These are phyloP conservation scores for Schizopygopsis malacanthus DNA, from an alignment of 2,797 vertebrate species.

Conservation along the genomic window DNA sequence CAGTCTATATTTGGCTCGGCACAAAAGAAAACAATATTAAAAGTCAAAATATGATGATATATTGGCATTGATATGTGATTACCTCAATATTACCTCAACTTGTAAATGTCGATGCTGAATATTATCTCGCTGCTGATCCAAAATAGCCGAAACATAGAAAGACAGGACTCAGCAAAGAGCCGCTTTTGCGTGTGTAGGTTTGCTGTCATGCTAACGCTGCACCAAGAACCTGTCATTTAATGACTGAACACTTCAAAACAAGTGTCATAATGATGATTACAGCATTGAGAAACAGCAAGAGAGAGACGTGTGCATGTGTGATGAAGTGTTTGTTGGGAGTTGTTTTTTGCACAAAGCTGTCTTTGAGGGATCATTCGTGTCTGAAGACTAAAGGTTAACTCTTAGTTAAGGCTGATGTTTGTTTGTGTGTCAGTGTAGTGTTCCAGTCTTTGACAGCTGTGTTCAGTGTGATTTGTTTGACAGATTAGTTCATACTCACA, in stretches of 20 bases:
- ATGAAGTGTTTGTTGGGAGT: background rate
- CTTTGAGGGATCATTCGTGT: background rate
- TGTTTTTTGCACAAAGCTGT: background rate
- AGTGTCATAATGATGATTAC: constrained; percentile 44
- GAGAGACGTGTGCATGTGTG: background rate
- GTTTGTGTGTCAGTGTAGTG: background rate
- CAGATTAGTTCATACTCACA: background rate
- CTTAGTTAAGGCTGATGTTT: background rate
- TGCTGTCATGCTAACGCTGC: background rate
- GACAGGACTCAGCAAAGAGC: background rate
- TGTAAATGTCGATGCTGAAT: constrained; percentile 23
- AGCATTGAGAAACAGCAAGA: constrained; percentile 31
- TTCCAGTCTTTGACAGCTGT: background rate
- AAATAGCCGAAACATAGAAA: constrained; percentile 10
- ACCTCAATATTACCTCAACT: constrained; percentile 28
- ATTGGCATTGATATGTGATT: constrained; percentile 32
- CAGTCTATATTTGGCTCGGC: background rate
- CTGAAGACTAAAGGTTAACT: background rate
- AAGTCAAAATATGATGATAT: constrained; percentile 3
- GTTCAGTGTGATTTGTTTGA: constrained; percentile 4
- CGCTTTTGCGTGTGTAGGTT: background rate
- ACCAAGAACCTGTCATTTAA: constrained; percentile 23
- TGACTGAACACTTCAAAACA: constrained; percentile 44
- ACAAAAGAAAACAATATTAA: constrained; percentile 30
- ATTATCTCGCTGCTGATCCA: background rate